phyloP scores from a whole-genome alignment of 2,797 vertebrate genomes.

The Lepus oiostolus region DNA sequence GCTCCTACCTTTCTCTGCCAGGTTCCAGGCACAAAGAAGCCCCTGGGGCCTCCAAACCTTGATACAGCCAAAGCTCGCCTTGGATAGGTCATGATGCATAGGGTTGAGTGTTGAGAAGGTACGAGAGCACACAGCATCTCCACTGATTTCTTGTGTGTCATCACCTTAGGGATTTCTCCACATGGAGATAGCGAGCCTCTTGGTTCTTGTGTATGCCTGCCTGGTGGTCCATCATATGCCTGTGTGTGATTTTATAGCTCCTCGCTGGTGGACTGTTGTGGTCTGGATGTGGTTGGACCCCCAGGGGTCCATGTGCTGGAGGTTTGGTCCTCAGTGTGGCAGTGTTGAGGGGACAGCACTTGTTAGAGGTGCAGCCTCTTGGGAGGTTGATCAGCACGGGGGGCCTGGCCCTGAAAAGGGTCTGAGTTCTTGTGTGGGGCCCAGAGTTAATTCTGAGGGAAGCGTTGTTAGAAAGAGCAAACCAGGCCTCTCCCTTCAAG shows the following conservation, averaged over 20 bases:
- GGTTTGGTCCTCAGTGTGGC: too few relatives aligned
- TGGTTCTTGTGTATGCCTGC: conserved; percentile 48
- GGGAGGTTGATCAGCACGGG: too few relatives aligned
- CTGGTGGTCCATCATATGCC: conserved; percentile 30
- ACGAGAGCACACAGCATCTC: not conserved
- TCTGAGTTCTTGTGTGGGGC: too few relatives aligned
- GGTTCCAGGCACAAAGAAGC: not conserved
- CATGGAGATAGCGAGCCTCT: not conserved
- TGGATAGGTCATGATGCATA: not conserved
- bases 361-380: too few relatives aligned
- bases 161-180: not conserved
- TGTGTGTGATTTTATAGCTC: conserved; percentile 27
- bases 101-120: not conserved
- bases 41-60: not conserved
- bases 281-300: too few relatives aligned
- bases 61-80: not conserved
- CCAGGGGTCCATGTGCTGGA: too few relatives aligned
- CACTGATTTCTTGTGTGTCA: not conserved
- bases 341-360: too few relatives aligned
- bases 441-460: too few relatives aligned
- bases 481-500: too few relatives aligned
- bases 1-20: not conserved
- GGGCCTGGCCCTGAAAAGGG: too few relatives aligned
- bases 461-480: too few relatives aligned
- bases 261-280: not conserved